phyloP scores from a whole-genome alignment of 1,140 invertebrate genomes.

The Drosophila ogumai region DNA sequence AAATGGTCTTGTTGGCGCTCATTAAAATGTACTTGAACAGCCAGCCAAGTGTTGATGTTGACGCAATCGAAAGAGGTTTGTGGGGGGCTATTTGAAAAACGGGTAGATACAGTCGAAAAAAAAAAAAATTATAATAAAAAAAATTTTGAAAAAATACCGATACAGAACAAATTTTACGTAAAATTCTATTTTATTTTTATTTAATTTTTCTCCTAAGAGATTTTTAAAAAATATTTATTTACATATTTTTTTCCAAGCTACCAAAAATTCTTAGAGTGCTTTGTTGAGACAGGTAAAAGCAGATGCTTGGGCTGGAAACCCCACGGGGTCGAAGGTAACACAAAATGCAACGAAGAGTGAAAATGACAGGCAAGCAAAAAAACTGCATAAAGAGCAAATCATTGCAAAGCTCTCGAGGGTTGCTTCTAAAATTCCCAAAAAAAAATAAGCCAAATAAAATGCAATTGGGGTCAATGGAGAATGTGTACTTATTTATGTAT shows the following conservation, averaged over 20 bases:
- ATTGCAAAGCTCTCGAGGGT: slow-evolving; percentile 6
- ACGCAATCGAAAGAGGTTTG: slow-evolving; percentile 9
- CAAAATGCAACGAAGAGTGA: slow-evolving; percentile 31
- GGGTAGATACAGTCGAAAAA: not conserved
- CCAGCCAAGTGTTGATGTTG: slow-evolving; percentile 25
- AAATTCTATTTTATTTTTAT: too few species aligned
- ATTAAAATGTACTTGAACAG: slow-evolving; percentile 64
- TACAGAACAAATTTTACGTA: not conserved
- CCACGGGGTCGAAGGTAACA: slow-evolving; percentile 27
- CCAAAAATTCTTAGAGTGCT: not conserved
- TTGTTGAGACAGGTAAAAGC: not conserved
- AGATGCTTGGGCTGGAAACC: slow-evolving; percentile 14
- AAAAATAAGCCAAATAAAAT: not conserved
- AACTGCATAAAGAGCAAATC: slow-evolving; percentile 24
- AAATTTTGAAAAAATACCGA: not conserved
- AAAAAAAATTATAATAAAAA: not conserved
- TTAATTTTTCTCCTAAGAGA: too few species aligned
- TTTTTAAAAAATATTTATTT: too few species aligned
- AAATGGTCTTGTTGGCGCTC: slow-evolving; percentile 59
- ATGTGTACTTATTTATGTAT: not conserved
- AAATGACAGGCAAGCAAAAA: slow-evolving; percentile 32
- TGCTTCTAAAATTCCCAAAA: slow-evolving; percentile 1
- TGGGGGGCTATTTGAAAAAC: not conserved
- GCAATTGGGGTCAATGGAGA: slow-evolving; percentile 25
- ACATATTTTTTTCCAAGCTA: too few species aligned